Base-by-base conservation (phyloP, 2,113 vertebrate species). In the Mesembrinibis cayennensis region DNA sequence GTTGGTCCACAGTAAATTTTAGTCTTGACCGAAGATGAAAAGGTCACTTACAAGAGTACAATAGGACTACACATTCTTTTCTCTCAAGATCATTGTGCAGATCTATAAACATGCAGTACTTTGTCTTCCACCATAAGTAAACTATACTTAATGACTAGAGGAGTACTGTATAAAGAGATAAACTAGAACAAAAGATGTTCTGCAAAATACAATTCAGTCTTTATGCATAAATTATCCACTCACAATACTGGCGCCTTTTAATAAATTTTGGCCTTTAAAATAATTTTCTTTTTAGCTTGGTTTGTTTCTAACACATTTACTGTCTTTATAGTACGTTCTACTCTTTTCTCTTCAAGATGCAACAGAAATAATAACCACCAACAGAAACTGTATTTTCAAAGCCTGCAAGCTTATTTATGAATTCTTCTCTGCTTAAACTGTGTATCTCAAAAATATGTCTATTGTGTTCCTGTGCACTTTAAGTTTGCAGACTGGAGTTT, bases 91-190 rank as follows among this genome's bases (percentile, higher is more conserved):
- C 81, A 95, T 52, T 84, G 34, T 61, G 72, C 47, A 87, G 72
- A 97, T 95, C 90, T 89, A 87, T 93, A 96, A 97, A 95, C 73
- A 95, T 2, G 4, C 56, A 89, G 66, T 76, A 69, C 62, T 95
- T 67, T 82, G 93, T 91, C 83, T 95, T 90, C 50, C 29, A 84
- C 58, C 26, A 40, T 40, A 93, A 95, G 63, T 82, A 92, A 94
- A 93, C 77, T 78, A 36, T 27, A 89, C 26, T 92, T 72, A 74
- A 84, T 71, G 34, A 87, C 79, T 50, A 53, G 58, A 73, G 22
- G 27, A 90, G 61, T 82, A 76, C 32, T 92, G 45, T 58, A 77
- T 76, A 61, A 88, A 90, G 66, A 95, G 85, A 96, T 69, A 95
- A 95, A 93, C 30, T 82, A 73, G 45, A 94, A 91, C 45, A 95